Evolutionary conservation across 2,888 invertebrate species (phyloP).

Genomic region (Tachina grossa): DNA sequence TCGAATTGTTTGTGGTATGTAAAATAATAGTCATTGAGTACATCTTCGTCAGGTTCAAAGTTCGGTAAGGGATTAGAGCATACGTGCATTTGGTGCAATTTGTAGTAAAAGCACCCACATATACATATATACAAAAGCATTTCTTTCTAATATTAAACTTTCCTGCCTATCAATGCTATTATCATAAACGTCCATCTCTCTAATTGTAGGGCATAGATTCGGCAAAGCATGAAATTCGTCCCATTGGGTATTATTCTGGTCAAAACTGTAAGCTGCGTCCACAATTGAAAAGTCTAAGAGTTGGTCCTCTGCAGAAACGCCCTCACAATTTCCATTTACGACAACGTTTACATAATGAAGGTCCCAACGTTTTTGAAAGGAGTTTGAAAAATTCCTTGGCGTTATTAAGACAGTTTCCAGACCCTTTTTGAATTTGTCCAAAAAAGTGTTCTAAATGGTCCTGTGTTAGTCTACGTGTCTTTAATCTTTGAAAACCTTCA

Average conservation of each 20-base stretch:
- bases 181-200: too few species aligned
- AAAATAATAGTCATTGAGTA: slow-evolving; percentile 26
- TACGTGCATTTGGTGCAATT: not conserved
- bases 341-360: slow-evolving; percentile 34
- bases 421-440: slow-evolving; percentile 32
- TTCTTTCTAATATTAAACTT: slow-evolving; percentile 12
- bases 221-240: too few species aligned
- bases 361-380: slow-evolving; percentile 46
- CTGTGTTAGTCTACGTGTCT: slow-evolving; percentile 10
- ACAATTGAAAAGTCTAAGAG: slow-evolving; percentile 35
- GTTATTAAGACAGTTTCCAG: slow-evolving; percentile 18
- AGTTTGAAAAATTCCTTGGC: slow-evolving; percentile 28
- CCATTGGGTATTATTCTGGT: not conserved
- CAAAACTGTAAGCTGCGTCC: too few species aligned
- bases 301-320: not conserved
- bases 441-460: slow-evolving; percentile 37
- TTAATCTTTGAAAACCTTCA: slow-evolving; percentile 23
- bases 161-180: not conserved
- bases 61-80: not conserved
- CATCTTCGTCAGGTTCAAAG: slow-evolving; percentile 17
- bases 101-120: slow-evolving; percentile 22
- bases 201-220: not conserved
- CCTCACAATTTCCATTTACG: slow-evolving; percentile 37
- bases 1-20: slow-evolving; percentile 27
- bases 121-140: slow-evolving; percentile 51